Conservation (phyloP, 2,797 vertebrate genomes). For the Urocyon cinereoargenteus region DNA sequence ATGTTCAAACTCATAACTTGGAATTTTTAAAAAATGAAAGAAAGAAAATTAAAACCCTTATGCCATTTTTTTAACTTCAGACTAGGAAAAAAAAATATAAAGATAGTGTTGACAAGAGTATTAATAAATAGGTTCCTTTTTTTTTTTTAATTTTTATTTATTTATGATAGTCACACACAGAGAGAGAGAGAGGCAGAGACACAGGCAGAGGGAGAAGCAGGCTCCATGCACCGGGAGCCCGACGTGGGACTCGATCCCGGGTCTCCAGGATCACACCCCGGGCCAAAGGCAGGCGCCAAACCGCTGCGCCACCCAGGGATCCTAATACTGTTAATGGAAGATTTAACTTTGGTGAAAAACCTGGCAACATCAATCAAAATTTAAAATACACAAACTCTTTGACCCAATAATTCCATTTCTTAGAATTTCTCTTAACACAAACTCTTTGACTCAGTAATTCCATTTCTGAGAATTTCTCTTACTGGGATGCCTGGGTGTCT, state of each 20-base stretch:
- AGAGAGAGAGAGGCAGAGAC: too few species aligned
- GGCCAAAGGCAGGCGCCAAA: too few species aligned
- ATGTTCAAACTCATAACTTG: slow-evolving; percentile 49
- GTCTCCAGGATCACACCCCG: too few species aligned
- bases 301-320: too few species aligned
- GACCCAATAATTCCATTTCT: slow-evolving; percentile 51
- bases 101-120: not conserved
- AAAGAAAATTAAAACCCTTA: slow-evolving; percentile 22
- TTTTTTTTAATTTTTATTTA: too few species aligned
- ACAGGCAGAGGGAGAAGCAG: too few species aligned
- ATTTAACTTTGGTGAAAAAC: slow-evolving; percentile 39
- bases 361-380: not conserved
- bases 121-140: slow-evolving; percentile 37
- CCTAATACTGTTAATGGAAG: not conserved
- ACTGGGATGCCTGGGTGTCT: too few species aligned
- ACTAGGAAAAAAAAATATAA: slow-evolving; percentile 32
- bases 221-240: too few species aligned
- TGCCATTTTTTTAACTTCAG: slow-evolving; percentile 49
- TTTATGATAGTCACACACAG: too few species aligned
- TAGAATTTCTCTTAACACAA: slow-evolving; percentile 13
- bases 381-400: slow-evolving; percentile 29
- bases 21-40: not conserved
- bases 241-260: too few species aligned
- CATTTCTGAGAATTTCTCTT: too few species aligned
- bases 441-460: too few species aligned